Percentiles rank a stretch among this genome's conserved stretches.
These are phyloP conservation scores for Eueremaeus valkanovi DNA, from an alignment of 2,888 invertebrate species.

Conservation along the genomic window DNA sequence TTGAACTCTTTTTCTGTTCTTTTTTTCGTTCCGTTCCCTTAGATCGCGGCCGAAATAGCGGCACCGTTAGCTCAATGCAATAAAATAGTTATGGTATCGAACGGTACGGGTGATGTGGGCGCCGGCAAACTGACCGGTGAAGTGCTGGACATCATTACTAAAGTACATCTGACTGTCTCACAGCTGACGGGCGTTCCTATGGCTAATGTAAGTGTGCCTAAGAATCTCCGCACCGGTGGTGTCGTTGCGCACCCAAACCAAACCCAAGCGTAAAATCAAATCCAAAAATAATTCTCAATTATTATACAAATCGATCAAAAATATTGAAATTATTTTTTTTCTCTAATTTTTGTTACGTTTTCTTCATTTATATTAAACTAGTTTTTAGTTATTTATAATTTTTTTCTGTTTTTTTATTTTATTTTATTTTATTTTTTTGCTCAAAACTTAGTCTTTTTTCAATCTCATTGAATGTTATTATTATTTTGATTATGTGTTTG, in stretches of 20 bases:
- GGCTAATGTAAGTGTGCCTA: constrained; percentile 50
- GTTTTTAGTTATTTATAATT: no score
- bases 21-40: constrained; percentile 42
- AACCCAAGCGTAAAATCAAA: neutral
- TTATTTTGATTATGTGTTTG: no score
- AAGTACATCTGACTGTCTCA: constrained; percentile 80
- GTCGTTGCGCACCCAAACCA: neutral
- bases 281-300: no score
- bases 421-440: no score
- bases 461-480: no score
- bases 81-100: constrained; percentile 94
- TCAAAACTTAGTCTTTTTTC: no score
- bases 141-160: constrained; percentile 84
- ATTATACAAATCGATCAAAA: neutral
- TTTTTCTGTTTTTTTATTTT: no score
- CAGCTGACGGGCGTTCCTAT: constrained; percentile 80
- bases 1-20: constrained; percentile 14
- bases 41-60: constrained; percentile 95
- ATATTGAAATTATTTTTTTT: neutral
- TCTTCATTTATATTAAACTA: no score
- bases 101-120: constrained; percentile 79
- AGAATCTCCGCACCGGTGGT: constrained; percentile 2
- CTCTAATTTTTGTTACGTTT: neutral
- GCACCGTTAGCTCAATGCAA: constrained; percentile 90
- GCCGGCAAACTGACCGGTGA: constrained; percentile 92